Percentiles rank a stretch among this genome's conserved stretches.
Evolutionary conservation across 2,888 invertebrate genomes (phyloP).

Genomic region (Achlya flavicornis): DNA sequence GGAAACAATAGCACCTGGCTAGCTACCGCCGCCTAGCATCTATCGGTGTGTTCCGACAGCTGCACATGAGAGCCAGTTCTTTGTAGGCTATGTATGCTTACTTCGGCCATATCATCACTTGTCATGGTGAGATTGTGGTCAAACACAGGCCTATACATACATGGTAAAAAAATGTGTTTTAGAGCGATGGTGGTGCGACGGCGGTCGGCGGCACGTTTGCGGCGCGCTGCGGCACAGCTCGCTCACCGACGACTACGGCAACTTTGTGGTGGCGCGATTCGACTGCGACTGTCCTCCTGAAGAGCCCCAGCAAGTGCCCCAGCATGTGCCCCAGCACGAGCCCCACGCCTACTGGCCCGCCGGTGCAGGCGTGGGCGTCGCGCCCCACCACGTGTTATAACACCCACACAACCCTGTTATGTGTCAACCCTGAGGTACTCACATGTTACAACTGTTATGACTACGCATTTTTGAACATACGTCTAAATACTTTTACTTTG

Average conservation of each 20-base stretch:
- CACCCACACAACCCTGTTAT: constrained; percentile 24
- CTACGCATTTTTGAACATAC: not conserved
- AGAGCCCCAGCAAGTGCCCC: constrained; percentile 15
- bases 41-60: no score
- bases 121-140: no score
- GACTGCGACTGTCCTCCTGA: constrained; percentile 73
- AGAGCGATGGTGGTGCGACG: constrained; percentile 70
- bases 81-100: no score
- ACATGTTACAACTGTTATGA: not conserved
- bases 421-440: not conserved
- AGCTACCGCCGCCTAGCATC: no score
- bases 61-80: no score
- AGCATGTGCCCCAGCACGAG: constrained; percentile 14
- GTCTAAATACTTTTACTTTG: not conserved
- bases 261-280: constrained; percentile 72
- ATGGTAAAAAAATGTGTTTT: constrained; percentile 13
- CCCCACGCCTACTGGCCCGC: constrained; percentile 27
- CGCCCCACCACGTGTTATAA: constrained; percentile 44
- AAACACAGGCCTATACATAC: no score
- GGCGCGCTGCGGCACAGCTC: constrained; percentile 71
- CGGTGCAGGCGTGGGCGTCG: constrained; percentile 4
- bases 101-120: no score
- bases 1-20: no score
- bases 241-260: constrained; percentile 82
- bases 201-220: constrained; percentile 71